A percentile compares a stretch with the other conserved stretches of the same genome.
phyloP scores from a whole-genome alignment of 2,888 invertebrate genomes.

The Volucella inanis region DNA sequence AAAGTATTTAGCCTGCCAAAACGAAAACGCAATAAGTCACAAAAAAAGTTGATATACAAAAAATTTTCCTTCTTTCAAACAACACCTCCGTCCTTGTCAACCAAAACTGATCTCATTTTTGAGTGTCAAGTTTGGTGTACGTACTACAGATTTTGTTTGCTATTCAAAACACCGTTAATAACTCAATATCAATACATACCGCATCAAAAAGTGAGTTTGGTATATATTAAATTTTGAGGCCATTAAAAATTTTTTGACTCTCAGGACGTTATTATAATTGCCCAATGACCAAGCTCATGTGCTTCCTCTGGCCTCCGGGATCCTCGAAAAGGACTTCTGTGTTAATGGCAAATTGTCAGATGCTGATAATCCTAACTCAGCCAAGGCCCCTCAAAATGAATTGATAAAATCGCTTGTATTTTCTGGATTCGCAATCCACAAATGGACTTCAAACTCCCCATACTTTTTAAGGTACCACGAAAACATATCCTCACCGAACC shows the following conservation, averaged over 20 bases:
- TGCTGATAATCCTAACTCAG: neutral
- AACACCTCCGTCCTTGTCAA: accelerated
- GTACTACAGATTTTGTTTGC: too few relatives aligned
- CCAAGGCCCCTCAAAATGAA: neutral
- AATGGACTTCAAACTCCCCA: conserved; percentile 12
- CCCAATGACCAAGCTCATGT: neutral
- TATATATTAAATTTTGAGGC: too few relatives aligned
- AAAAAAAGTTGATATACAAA: too few relatives aligned
- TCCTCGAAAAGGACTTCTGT: neutral
- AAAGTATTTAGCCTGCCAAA: too few relatives aligned
- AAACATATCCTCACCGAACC: conserved; percentile 20
- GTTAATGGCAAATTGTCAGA: neutral
- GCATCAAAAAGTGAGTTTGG: too few relatives aligned
- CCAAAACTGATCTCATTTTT: too few relatives aligned
- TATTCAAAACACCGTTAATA: too few relatives aligned
- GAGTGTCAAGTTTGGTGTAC: too few relatives aligned
- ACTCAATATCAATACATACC: too few relatives aligned
- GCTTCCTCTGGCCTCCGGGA: neutral
- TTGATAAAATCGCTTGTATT: neutral
- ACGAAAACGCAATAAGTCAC: too few relatives aligned
- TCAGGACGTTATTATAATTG: neutral
- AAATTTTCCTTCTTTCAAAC: too few relatives aligned
- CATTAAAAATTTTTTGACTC: too few relatives aligned
- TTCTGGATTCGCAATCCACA: conserved; percentile 7
- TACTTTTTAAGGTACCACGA: neutral